Conservation (phyloP, 2,888 invertebrate genomes). For the Laothoe populi region DNA sequence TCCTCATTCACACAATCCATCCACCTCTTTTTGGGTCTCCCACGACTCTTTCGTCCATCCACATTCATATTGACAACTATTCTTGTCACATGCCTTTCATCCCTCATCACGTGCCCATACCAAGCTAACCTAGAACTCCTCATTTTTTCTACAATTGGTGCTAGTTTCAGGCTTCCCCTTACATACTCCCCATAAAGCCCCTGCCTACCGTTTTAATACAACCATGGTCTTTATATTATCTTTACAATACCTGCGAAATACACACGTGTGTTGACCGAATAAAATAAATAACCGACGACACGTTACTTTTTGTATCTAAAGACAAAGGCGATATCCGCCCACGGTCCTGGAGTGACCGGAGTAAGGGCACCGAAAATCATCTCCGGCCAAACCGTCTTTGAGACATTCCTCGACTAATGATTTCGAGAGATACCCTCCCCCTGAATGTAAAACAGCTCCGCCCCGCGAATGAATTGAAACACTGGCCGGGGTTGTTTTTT, state of each 20-base stretch:
- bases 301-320: conserved; percentile 71
- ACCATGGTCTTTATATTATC: conserved; percentile 51
- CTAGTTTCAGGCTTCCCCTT: no score
- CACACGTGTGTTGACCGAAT: conserved; percentile 62
- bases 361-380: conserved; percentile 79
- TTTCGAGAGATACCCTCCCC: conserved; percentile 82
- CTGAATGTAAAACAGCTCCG: conserved; percentile 83
- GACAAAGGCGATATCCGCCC: conserved; percentile 81
- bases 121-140: no score
- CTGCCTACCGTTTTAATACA: no score
- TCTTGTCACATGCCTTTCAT: no score
- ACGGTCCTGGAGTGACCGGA: conserved; percentile 51
- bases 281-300: conserved; percentile 76
- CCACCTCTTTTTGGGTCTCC: no score
- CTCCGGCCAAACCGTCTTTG: conserved; percentile 72
- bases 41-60: no score
- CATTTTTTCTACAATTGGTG: no score
- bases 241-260: conserved; percentile 70
- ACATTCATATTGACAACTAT: no score
- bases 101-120: no score
- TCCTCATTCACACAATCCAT: no score
- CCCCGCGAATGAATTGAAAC: conserved; percentile 83
- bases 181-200: no score
- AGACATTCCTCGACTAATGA: conserved; percentile 82
- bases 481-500: conserved; percentile 66